A percentile compares a stretch with the other conserved stretches of the same genome.
phyloP scores from a whole-genome alignment of 2,888 invertebrate species.

The Vandiemenella viatica region DNA sequence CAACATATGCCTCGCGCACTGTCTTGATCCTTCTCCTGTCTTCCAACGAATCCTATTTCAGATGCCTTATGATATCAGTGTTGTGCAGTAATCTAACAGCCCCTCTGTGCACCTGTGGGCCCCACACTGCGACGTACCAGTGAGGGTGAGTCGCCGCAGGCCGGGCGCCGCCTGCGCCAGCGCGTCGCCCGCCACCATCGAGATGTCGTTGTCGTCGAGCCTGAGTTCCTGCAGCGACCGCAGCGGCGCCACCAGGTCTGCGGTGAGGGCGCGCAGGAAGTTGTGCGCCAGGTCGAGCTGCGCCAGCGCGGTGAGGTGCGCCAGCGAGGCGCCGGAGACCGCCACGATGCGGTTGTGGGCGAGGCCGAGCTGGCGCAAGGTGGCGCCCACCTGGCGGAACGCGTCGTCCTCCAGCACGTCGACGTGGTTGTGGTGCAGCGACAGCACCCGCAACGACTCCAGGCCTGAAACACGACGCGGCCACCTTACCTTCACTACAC shows the following conservation, averaged over 20 bases:
- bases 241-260: constrained; percentile 58
- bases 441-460: constrained; percentile 49
- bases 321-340: constrained; percentile 65
- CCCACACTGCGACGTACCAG: constrained; percentile 20
- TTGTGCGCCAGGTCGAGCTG: constrained; percentile 67
- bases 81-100: too few relatives aligned
- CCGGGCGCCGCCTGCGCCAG: constrained; percentile 33
- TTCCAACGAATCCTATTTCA: too few relatives aligned
- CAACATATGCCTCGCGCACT: too few relatives aligned
- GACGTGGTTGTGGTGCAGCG: constrained; percentile 58
- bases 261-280: constrained; percentile 61
- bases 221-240: constrained; percentile 49
- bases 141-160: constrained; percentile 36
- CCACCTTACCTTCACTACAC: too few relatives aligned
- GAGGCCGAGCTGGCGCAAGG: constrained; percentile 57
- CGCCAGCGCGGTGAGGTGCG: constrained; percentile 52
- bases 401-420: constrained; percentile 78
- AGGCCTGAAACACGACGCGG: too few relatives aligned
- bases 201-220: constrained; percentile 71
- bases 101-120: too few relatives aligned
- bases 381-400: constrained; percentile 60
- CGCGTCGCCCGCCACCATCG: constrained; percentile 61
- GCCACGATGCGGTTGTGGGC: constrained; percentile 77
- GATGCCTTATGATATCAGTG: too few relatives aligned
- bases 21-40: too few relatives aligned